A percentile compares a stretch with the other conserved stretches of the same genome.
phyloP scores from a whole-genome alignment of 2,888 invertebrate species.

The Labia minor region DNA sequence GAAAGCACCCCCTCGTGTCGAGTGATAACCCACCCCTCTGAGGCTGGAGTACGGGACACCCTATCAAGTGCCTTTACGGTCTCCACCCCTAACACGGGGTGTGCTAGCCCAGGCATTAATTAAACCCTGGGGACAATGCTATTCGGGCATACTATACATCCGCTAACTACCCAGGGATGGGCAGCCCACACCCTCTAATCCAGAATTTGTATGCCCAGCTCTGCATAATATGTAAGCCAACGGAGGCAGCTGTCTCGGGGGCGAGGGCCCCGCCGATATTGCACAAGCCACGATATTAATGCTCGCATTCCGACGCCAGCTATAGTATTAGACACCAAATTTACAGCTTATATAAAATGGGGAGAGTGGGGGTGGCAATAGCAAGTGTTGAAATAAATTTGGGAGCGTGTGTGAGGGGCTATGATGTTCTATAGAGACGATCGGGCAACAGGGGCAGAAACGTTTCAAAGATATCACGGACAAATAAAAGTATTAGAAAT shows the following conservation, averaged over 20 bases:
- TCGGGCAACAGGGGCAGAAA: conserved; percentile 22
- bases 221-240: conserved; percentile 15
- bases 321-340: conserved; percentile 27
- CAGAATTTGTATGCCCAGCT: conserved; percentile 22
- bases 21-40: not conserved
- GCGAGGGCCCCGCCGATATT: conserved; percentile 29
- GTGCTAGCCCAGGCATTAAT: conserved; percentile 22
- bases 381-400: conserved; percentile 26
- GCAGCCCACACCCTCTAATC: conserved; percentile 13
- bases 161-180: not conserved
- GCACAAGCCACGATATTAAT: conserved; percentile 22
- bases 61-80: conserved; percentile 13
- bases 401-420: conserved; percentile 8
- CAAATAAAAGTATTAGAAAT: not conserved
- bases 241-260: conserved; percentile 16
- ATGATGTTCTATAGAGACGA: not conserved
- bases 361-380: conserved; percentile 17
- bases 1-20: conserved; percentile 3
- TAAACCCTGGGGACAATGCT: conserved; percentile 23
- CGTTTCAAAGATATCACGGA: conserved; percentile 16
- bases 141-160: conserved; percentile 13
- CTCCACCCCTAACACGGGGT: not conserved
- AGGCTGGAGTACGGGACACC: not conserved
- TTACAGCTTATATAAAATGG: conserved; percentile 27
- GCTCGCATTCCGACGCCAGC: conserved; percentile 22